Conservation (phyloP, 2,797 vertebrate species). For the Sylvilagus floridanus region DNA sequence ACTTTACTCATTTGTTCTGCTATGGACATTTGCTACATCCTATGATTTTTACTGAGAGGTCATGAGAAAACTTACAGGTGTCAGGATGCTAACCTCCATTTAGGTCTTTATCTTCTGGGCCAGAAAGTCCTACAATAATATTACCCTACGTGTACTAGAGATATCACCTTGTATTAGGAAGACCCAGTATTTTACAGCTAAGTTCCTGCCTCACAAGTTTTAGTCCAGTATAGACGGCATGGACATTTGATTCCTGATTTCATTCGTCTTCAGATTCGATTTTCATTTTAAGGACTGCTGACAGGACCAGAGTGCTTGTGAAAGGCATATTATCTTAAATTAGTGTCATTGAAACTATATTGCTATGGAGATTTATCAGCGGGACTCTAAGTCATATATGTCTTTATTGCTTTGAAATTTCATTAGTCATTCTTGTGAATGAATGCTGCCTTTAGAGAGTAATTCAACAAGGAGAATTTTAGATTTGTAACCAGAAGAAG, state of each 20-base stretch:
- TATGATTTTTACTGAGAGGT: background rate
- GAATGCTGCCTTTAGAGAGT: background rate
- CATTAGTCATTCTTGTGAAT: constrained; percentile 18
- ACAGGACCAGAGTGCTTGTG: background rate
- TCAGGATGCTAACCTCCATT: background rate
- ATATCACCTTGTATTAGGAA: background rate
- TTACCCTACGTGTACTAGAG: background rate
- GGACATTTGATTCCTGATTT: background rate
- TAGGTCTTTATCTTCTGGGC: background rate
- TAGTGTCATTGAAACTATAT: background rate
- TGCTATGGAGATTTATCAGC: background rate
- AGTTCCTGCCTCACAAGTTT: background rate
- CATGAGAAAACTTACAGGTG: background rate
- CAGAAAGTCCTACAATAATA: background rate
- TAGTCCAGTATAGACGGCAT: background rate
- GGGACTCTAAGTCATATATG: background rate
- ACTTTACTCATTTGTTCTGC: constrained; percentile 12
- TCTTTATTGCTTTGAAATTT: background rate
- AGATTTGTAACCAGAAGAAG: background rate
- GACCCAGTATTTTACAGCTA: background rate
- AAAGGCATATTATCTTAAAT: background rate
- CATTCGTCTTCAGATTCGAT: background rate
- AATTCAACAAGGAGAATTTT: background rate
- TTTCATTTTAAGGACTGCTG: background rate
- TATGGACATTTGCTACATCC: background rate